Conservation (phyloP, 2,113 vertebrate species). For the Azemiops feae region DNA sequence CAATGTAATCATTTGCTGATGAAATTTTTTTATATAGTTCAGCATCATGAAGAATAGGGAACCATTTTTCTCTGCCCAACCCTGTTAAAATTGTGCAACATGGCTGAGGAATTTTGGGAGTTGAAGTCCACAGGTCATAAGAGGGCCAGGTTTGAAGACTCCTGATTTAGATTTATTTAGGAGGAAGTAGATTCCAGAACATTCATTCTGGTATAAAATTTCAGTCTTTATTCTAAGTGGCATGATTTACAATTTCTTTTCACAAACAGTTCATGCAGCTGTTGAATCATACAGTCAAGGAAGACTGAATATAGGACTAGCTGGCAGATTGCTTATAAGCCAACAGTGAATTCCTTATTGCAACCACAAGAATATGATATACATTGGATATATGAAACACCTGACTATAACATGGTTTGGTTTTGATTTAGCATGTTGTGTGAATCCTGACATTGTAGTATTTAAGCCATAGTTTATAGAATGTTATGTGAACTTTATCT, state of each 20-base stretch:
- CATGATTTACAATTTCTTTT: neutral
- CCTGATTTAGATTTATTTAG: neutral
- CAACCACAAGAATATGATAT: neutral
- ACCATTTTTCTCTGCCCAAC: neutral
- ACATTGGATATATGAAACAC: neutral
- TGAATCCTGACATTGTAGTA: neutral
- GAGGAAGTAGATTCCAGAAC: neutral
- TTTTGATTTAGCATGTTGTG: neutral
- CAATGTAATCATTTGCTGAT: neutral
- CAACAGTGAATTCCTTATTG: neutral
- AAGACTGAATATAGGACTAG: neutral
- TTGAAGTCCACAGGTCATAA: too few relatives aligned
- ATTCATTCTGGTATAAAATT: neutral
- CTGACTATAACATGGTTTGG: neutral
- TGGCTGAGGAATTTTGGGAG: too few relatives aligned
- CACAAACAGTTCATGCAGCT: neutral
- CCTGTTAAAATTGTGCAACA: neutral
- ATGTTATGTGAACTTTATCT: neutral
- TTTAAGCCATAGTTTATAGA: neutral
- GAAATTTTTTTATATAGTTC: neutral
- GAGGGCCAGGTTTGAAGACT: too few relatives aligned
- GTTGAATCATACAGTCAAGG: neutral
- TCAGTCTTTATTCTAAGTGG: neutral
- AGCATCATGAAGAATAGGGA: neutral
- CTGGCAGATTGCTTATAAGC: neutral